Conservation (phyloP, 2,888 invertebrate species). For the Euspilapteryx auroguttella region DNA sequence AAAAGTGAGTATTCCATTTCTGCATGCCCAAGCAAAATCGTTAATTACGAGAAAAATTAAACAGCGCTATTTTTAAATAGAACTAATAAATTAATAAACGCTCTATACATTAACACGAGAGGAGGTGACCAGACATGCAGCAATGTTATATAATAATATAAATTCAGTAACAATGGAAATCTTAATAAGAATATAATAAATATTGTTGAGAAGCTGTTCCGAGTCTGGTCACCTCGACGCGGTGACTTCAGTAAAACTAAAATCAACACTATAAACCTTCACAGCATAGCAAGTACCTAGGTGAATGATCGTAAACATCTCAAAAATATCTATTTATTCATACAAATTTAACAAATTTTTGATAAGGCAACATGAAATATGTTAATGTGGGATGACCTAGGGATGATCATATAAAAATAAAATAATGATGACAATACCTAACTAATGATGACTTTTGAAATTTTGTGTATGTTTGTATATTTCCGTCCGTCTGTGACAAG, state of each 20-base stretch:
- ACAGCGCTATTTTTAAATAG: no score
- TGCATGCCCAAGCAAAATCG: constrained; percentile 59
- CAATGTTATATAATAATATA: constrained; percentile 23
- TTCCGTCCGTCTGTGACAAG: no score
- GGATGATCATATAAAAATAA: constrained; percentile 2
- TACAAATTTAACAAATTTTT: no score
- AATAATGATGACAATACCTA: no score
- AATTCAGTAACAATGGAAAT: neutral
- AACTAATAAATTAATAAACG: neutral
- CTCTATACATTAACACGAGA: no score
- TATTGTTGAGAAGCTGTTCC: neutral
- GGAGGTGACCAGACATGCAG: constrained; percentile 61
- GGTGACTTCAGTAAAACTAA: constrained; percentile 37
- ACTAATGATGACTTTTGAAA: no score
- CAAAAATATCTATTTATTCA: constrained; percentile 12
- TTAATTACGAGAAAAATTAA: constrained; percentile 12
- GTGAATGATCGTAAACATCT: constrained; percentile 44
- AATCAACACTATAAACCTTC: neutral
- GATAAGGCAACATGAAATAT: no score
- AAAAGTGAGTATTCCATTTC: constrained; percentile 44
- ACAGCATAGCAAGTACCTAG: no score
- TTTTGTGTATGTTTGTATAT: no score
- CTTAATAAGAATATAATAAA: neutral
- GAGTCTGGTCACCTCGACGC: constrained; percentile 53
- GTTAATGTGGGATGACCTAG: neutral